These are phyloP conservation scores for Metacarcinus magister DNA, from an alignment of 2,888 invertebrate species.

Conservation along the genomic window DNA sequence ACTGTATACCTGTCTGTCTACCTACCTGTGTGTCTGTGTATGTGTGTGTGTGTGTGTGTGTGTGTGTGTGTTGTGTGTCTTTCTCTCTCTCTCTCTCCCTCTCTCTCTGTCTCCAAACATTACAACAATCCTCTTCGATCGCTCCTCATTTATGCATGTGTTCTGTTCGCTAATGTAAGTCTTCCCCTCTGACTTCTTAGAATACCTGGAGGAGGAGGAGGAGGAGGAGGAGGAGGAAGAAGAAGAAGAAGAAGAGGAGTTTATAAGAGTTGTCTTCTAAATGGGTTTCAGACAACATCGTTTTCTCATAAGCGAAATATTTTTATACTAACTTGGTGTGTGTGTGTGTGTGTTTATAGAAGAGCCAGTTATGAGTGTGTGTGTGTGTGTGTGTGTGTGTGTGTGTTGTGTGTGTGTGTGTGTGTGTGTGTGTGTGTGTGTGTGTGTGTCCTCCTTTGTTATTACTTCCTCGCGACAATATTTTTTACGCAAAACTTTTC, in stretches of 20 bases:
- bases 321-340: not conserved
- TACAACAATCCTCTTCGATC: constrained; percentile 52
- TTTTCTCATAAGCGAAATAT: not conserved
- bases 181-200: constrained; percentile 15
- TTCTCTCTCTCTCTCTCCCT: not conserved
- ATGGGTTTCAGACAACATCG: not conserved
- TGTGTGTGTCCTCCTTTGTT: not conserved
- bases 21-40: not conserved
- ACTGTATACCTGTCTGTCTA: not conserved
- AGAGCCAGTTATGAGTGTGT: too few relatives aligned
- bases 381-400: not conserved
- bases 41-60: too few relatives aligned
- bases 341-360: too few relatives aligned
- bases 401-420: not conserved
- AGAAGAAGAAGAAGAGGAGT: not conserved
- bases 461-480: not conserved
- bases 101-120: constrained; percentile 6
- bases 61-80: too few relatives aligned
- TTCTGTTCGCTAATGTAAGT: not conserved
- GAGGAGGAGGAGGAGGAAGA: not conserved
- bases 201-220: not conserved
- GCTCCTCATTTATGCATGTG: not conserved
- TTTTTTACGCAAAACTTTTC: too few relatives aligned
- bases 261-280: not conserved
- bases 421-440: constrained; percentile 26